Conservation (phyloP, 1,140 invertebrate genomes). For the Drosophila pseudoobscura region DNA sequence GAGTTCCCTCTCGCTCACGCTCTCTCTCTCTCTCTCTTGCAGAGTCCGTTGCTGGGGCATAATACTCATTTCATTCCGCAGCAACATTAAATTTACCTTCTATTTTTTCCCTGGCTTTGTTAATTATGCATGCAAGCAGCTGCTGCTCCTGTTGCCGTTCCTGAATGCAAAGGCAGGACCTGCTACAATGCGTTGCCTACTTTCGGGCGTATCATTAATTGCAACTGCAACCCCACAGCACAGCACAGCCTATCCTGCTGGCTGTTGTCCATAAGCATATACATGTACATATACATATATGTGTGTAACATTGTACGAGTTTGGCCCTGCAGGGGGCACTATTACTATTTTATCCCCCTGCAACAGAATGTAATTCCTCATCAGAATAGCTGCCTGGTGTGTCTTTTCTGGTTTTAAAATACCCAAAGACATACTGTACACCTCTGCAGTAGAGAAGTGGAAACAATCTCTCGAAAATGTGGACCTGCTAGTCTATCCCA, state of each 20-base stretch:
- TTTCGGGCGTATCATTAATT: conserved; percentile 67
- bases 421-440: too few species aligned
- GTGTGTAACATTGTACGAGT: too few species aligned
- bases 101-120: conserved; percentile 40
- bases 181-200: conserved; percentile 42
- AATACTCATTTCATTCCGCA: conserved; percentile 66
- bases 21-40: neutral
- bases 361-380: too few species aligned
- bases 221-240: conserved; percentile 55
- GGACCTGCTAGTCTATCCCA: too few species aligned
- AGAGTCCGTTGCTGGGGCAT: conserved; percentile 28
- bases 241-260: conserved; percentile 30
- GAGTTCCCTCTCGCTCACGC: neutral
- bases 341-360: too few species aligned
- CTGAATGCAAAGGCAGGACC: conserved; percentile 4
- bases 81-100: conserved; percentile 58
- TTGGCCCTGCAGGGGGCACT: too few species aligned
- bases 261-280: conserved; percentile 27
- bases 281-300: too few species aligned
- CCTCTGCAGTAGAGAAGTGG: too few species aligned
- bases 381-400: too few species aligned
- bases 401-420: too few species aligned
- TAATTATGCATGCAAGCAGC: conserved; percentile 64
- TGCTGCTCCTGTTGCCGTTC: conserved; percentile 11
- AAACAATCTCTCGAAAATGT: too few species aligned